Evolutionary conservation across 1,140 invertebrate species (phyloP), one percentile per base, ranked within the genome.

Genomic region (Rhyzopertha dominica): DNA sequence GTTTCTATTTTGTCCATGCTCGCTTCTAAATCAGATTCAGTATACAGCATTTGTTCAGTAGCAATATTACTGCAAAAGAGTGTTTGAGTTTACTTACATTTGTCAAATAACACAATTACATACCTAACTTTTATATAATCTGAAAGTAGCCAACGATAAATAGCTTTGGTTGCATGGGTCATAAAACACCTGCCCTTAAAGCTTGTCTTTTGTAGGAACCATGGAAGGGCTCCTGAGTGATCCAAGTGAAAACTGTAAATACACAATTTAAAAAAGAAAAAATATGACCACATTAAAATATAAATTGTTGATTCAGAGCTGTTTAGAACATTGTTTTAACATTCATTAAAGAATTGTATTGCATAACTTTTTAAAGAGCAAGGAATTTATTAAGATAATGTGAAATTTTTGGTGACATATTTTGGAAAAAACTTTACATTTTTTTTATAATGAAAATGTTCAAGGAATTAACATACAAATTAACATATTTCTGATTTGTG

Each of bases 91-190:
- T n/a, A n/a, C n/a, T n/a, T n/a, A n/a, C n/a, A n/a, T n/a, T n/a
- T 29, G 12, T 35, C 22, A n/a, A 47, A 29, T 25, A 25, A 26
- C 7, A n/a, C n/a, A 14, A 22, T 19, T n/a, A 64, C 65, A 70
- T 63, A 84, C 81, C 82, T 89, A 35, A 99, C 95, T 87, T 98
- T 98, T 42, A 99, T 98, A 62, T 95, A 99, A 81, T 99, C 97
- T 0, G 95, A 96, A 0, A 99, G 72, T 13, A 99, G 77, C 95
- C 95, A 99, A 53, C 95, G 77, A 66, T 99, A 99, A 59, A 99
- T 99, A 12, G 96, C 96, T 78, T 99, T 99, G 0, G 97, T 98
- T 1, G 97, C 96, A 68, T 99, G 97, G 0, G 97, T 99, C 97
- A 99, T 99, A 62, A 97, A 99, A 67, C 95, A 98, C 49, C 94